Conservation (phyloP, 2,888 invertebrate genomes). For the Desoria tigrina region DNA sequence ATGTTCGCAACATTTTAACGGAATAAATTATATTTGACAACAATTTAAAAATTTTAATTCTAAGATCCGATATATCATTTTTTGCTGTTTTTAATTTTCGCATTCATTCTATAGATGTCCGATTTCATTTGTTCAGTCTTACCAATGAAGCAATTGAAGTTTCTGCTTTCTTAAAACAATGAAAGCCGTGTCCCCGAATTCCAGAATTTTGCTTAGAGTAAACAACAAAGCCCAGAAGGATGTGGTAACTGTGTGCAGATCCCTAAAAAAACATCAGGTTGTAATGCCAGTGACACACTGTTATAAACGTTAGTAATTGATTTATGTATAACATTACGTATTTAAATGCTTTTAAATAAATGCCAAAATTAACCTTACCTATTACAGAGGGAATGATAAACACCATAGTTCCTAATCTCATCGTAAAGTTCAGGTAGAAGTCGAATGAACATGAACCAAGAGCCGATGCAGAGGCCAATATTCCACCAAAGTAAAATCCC, state of each 20-base stretch:
- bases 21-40: no score
- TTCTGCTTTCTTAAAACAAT: constrained; percentile 17
- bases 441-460: neutral
- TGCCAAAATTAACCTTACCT: neutral
- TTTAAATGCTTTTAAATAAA: no score
- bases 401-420: neutral
- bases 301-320: no score
- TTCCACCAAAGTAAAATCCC: constrained; percentile 12
- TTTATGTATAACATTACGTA: no score
- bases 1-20: no score
- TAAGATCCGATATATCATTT: no score
- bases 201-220: constrained; percentile 15
- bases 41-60: no score
- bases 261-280: constrained; percentile 8
- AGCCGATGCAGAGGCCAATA: neutral
- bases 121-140: neutral
- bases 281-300: no score
- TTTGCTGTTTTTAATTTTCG: neutral
- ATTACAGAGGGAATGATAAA: neutral
- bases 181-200: constrained; percentile 22
- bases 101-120: neutral
- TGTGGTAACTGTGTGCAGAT: neutral
- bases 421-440: constrained; percentile 12
- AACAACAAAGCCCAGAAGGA: constrained; percentile 15
- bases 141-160: constrained; percentile 22